Evolutionary conservation across 2,888 invertebrate species (phyloP).

Genomic region (Nomada fabriciana): DNA sequence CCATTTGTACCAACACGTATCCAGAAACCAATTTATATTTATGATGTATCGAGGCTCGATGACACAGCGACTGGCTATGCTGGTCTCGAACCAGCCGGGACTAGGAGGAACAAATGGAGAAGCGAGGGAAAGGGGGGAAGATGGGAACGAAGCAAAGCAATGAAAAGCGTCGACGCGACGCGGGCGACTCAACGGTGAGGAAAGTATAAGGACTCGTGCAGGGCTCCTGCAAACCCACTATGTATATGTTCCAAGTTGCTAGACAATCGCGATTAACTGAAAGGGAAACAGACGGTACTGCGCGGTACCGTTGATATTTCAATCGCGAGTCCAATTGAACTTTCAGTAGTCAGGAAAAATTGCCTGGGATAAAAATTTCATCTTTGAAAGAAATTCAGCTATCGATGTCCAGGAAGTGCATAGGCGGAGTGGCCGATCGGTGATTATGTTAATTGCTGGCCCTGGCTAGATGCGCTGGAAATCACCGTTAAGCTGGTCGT

Average conservation of each 20-base stretch:
- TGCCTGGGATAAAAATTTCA: slow-evolving; percentile 16
- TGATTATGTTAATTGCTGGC: slow-evolving; percentile 72
- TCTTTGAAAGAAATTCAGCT: slow-evolving; percentile 24
- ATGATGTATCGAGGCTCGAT: slow-evolving; percentile 77
- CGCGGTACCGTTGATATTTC: neutral
- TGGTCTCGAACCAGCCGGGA: slow-evolving; percentile 59
- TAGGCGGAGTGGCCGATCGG: slow-evolving; percentile 42
- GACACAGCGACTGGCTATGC: slow-evolving; percentile 80
- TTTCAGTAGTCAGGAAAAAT: neutral
- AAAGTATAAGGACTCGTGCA: neutral
- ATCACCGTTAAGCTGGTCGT: slow-evolving; percentile 72
- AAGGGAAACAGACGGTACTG: neutral
- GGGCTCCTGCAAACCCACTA: neutral
- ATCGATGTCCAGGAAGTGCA: slow-evolving; percentile 29
- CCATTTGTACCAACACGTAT: slow-evolving; percentile 65
- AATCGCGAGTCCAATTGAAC: no score
- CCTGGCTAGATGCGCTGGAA: slow-evolving; percentile 56
- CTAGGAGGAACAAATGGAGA: slow-evolving; percentile 58
- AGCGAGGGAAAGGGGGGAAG: slow-evolving; percentile 18
- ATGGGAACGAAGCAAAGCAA: slow-evolving; percentile 23
- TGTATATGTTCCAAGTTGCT: no score
- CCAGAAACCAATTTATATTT: slow-evolving; percentile 73
- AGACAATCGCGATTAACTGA: neutral
- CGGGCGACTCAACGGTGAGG: neutral
- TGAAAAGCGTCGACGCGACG: slow-evolving; percentile 17